These are phyloP conservation scores for Gasterosteus nipponicus DNA, from an alignment of 2,113 vertebrate genomes.

Conservation along the genomic window DNA sequence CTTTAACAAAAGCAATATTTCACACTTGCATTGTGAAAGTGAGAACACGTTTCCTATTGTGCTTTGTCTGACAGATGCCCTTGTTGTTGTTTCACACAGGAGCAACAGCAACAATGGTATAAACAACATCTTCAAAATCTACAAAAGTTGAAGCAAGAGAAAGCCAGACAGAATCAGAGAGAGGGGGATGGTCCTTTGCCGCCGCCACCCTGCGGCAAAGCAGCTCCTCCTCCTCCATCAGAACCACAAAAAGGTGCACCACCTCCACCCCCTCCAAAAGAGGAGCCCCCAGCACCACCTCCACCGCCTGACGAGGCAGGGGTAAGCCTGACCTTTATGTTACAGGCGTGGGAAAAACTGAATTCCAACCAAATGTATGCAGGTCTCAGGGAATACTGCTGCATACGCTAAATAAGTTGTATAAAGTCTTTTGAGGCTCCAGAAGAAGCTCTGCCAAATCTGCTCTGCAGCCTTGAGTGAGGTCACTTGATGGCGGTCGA, in stretches of 20 bases:
- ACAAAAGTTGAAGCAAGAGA: conserved; percentile 82
- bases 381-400: not conserved
- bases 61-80: not conserved
- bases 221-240: conserved; percentile 75
- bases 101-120: conserved; percentile 97
- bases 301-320: conserved; percentile 83
- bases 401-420: not conserved
- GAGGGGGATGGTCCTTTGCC: conserved; percentile 28
- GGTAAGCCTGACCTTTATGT: conserved; percentile 41
- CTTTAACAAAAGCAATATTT: not conserved
- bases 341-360: not conserved
- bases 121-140: conserved; percentile 94
- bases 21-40: not conserved
- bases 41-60: not conserved
- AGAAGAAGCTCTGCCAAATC: not conserved
- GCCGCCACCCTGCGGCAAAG: not conserved
- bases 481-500: not conserved
- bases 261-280: conserved; percentile 87
- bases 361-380: not conserved
- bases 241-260: conserved; percentile 79
- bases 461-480: not conserved
- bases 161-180: conserved; percentile 79
- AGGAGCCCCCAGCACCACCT: conserved; percentile 84
- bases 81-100: conserved; percentile 73
- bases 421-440: not conserved